Evolutionary conservation across 2,797 vertebrate genomes (phyloP), one percentile per base, ranked within the genome.

Genomic region (Rhinella marina): DNA sequence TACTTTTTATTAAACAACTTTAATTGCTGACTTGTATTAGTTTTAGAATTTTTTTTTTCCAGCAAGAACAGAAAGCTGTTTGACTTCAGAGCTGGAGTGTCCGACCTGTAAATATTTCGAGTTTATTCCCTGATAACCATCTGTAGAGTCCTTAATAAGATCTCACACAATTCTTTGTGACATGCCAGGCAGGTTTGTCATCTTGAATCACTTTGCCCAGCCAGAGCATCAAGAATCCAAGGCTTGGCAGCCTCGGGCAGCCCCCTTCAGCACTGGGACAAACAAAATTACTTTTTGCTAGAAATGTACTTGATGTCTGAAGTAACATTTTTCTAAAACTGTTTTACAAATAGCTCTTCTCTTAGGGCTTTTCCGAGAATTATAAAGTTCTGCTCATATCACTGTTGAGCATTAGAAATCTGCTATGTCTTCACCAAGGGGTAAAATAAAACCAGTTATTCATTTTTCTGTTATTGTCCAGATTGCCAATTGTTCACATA

Each of bases 281-380:
- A 88, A 79, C 50, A 70, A 82, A 88, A 72, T 84, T 50, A 84
- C 61, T 54, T 84, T 87, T 87, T 78, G 57, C n/a, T 59, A 17
- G 57, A 13, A 68, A 25, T 78, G 73, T 84, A 88, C 73, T 66
- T 88, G 75, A 70, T 83, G 29, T 84, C 62, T 59, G 73, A 41
- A 19, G 73, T 54, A 70, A 78, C 57, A 17, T 78, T 88, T 87
- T 76, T 82, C 50, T 82, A 62, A 73, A 54, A 32, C 41, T 70
- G 48, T 68, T 54, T 83, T 88, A 66, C 61, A 84, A 78, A 78
- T 70, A 54, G 52, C 75, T 48, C 29, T 84, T 57, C 73, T 84
- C 86, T 59, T 27, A 78, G 21, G 81, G 61, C 61, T 78, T 83
- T 29, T 79, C 66, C 13, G 50, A 16, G 57, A 41, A 52, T 29